Evolutionary conservation across 2,797 vertebrate genomes (phyloP).

Genomic region (Pangasius mekongensis): DNA sequence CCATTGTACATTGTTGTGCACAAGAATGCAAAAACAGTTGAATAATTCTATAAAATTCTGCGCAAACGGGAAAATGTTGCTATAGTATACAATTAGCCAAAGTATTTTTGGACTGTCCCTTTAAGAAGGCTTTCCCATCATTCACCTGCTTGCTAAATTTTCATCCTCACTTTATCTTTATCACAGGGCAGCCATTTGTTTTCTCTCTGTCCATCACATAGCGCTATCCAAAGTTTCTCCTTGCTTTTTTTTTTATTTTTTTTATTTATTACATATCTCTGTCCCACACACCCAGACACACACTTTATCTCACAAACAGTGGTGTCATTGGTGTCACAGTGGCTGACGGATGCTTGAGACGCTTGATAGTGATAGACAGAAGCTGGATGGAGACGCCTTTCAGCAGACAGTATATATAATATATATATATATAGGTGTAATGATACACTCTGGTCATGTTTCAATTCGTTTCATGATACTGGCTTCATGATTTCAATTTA

Average conservation of each 20-base stretch:
- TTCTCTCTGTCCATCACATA: neutral
- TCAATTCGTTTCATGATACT: neutral
- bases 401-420: neutral
- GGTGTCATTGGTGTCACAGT: neutral
- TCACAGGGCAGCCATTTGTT: neutral
- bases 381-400: neutral
- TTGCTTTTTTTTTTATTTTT: neutral
- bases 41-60: neutral
- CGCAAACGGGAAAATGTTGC: neutral
- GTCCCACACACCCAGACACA: neutral
- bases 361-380: neutral
- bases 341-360: neutral
- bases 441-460: neutral
- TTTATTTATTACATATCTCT: slow-evolving; percentile 4
- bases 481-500: neutral
- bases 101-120: neutral
- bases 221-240: neutral
- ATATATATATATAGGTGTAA: neutral
- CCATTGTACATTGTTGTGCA: neutral
- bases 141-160: neutral
- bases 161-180: neutral
- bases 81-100: neutral
- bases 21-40: neutral
- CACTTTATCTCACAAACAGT: neutral
- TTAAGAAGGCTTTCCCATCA: neutral